Base-by-base conservation (phyloP, 2,113 vertebrate genomes). In the Sturnus vulgaris region DNA sequence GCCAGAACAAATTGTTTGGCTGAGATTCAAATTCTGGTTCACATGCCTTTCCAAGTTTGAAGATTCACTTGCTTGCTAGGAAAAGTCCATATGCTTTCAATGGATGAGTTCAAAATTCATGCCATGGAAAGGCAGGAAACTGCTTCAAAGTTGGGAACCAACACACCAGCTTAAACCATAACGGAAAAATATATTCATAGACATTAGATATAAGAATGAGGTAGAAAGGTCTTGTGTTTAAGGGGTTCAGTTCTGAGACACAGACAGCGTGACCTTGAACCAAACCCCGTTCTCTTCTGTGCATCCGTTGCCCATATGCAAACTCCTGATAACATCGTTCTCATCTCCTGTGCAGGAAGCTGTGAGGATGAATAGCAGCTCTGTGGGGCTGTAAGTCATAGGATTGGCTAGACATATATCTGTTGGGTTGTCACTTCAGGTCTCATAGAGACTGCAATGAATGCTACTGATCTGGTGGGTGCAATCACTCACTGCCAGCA, bases 1-100 rank as follows among this genome's bases (percentile, higher is more conserved):
- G 95, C 95, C 95, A 97, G 96, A 97, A 97, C 96, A 97, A 97
- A 97, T 97, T 97, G 94, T 96, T 96, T 97, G 96, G 96, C 95
- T 84, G 84, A 70, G 92, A 63, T 94, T 95, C 96, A 97, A 91
- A 82, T 86, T 91, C 90, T 92, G 78, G 63, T 93, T 96, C 92
- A 81, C 93, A 95, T 96, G 93, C 93, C 56, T 96, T 96, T 95
- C 95, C 95, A 96, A 90, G 95, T 93, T 84, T 83, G 86, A 61
- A 73, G 77, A 70, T 82, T 94, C 91, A 66, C 94, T 95, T 55
- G 35, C 88, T 93, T 49, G 57, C 65, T 95, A 90, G 65, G 65
- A 92, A 89, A 90, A 94, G 77, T 77, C 83, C 96, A 96, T 94
- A 84, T 93, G 95, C 93, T 96, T 96, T 92, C 90, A 94, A 94